phyloP scores from a whole-genome alignment of 2,888 invertebrate genomes.

The Agrilus mali region DNA sequence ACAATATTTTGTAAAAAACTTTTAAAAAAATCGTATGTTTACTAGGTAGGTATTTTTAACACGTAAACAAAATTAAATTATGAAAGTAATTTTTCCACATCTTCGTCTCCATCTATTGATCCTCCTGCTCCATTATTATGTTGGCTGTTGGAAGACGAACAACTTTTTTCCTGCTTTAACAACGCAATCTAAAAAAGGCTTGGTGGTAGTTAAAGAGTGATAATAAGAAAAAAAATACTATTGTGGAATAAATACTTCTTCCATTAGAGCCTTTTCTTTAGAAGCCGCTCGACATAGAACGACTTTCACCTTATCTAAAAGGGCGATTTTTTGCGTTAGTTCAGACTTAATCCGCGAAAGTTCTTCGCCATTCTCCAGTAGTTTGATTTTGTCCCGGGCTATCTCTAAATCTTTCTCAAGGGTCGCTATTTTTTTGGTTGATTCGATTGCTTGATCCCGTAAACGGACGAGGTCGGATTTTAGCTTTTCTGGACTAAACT shows the following conservation, averaged over 20 bases:
- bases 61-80: too few relatives aligned
- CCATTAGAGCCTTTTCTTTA: conserved; percentile 49
- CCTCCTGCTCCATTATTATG: too few relatives aligned
- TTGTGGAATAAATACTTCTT: conserved; percentile 33
- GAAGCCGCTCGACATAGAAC: conserved; percentile 48
- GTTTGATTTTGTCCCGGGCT: conserved; percentile 18
- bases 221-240: background rate
- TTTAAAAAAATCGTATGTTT: too few relatives aligned
- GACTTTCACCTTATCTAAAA: conserved; percentile 51
- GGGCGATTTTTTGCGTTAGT: conserved; percentile 43
- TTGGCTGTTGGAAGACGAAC: too few relatives aligned
- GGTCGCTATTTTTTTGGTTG: conserved; percentile 23
- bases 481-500: conserved; percentile 27
- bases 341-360: conserved; percentile 40
- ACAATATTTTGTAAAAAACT: too few relatives aligned
- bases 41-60: too few relatives aligned
- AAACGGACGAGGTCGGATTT: conserved; percentile 25
- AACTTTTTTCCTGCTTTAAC: too few relatives aligned
- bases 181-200: too few relatives aligned
- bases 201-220: conserved; percentile 3
- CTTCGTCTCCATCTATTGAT: too few relatives aligned
- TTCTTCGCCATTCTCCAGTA: conserved; percentile 29
- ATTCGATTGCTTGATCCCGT: conserved; percentile 28
- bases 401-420: conserved; percentile 26
- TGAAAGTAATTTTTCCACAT: too few relatives aligned